These are phyloP conservation scores for Cygnus buccinator DNA, from an alignment of 2,113 vertebrate genomes.

Conservation along the genomic window DNA sequence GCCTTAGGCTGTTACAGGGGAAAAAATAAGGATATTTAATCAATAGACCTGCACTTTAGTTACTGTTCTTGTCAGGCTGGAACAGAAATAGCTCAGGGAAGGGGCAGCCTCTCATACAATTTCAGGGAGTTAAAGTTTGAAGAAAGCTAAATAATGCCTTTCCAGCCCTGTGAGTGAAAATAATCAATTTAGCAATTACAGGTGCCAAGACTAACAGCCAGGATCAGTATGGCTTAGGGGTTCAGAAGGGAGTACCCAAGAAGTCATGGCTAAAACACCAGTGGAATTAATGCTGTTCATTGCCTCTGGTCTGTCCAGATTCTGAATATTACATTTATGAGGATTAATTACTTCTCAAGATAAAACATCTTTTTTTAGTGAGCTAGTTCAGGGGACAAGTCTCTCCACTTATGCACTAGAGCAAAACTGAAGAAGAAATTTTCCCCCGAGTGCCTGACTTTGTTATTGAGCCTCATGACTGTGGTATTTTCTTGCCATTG, in stretches of 20 bases:
- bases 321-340: background rate
- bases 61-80: constrained; percentile 54
- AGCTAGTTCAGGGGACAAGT: background rate
- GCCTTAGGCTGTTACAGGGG: constrained; percentile 41
- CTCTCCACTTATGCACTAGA: background rate
- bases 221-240: background rate
- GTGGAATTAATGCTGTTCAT: background rate
- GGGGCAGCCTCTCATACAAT: background rate
- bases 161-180: background rate
- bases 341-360: background rate
- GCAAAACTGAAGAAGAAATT: background rate
- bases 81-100: constrained; percentile 46
- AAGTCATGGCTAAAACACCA: background rate
- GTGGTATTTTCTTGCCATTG: background rate
- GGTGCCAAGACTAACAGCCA: background rate
- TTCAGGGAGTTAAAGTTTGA: background rate
- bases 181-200: background rate
- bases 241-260: background rate
- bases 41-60: constrained; percentile 63
- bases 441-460: background rate
- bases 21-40: constrained; percentile 64
- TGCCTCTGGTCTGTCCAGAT: background rate
- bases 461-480: background rate
- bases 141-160: constrained; percentile 1
- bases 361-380: background rate